Percentiles rank a stretch among this genome's conserved stretches.
phyloP scores from a whole-genome alignment of 1,140 invertebrate species.

The Micrasema longulum region DNA sequence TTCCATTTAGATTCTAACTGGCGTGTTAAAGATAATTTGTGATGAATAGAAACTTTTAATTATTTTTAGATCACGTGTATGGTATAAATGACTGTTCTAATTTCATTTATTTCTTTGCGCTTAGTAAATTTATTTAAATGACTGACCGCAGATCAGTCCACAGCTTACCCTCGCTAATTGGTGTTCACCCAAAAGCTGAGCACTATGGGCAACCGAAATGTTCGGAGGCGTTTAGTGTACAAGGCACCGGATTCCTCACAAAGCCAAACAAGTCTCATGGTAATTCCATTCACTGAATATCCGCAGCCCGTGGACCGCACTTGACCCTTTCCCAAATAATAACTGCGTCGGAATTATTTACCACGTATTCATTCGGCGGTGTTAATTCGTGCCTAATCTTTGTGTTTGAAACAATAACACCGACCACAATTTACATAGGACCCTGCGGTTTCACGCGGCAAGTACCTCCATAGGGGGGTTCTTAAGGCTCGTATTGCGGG shows the following conservation, averaged over 20 bases:
- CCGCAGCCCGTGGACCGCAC: conserved; percentile 8
- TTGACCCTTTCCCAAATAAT: conserved; percentile 49
- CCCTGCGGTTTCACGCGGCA: conserved; percentile 25
- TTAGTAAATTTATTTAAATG: no score
- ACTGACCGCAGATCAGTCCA: no score
- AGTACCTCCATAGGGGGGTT: conserved; percentile 15
- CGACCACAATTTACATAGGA: conserved; percentile 54
- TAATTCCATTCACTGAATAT: conserved; percentile 31
- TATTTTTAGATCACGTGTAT: no score
- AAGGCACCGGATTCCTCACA: conserved; percentile 28
- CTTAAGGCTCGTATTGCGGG: conserved; percentile 1
- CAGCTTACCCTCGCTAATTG: conserved; percentile 29
- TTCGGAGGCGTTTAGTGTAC: conserved; percentile 7
- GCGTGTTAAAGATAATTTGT: no score
- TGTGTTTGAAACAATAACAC: conserved; percentile 54
- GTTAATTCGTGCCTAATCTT: conserved; percentile 56
- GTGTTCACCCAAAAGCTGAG: conserved; percentile 20
- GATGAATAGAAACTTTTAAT: no score
- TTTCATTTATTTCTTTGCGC: no score
- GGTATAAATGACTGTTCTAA: no score
- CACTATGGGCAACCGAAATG: conserved; percentile 13
- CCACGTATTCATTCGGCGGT: conserved; percentile 53
- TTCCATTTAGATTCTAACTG: no score
- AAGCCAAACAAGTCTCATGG: conserved; percentile 29
- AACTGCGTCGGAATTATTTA: conserved; percentile 51